phyloP scores from a whole-genome alignment of 2,888 invertebrate species.

The Ochropleura leucogaster region DNA sequence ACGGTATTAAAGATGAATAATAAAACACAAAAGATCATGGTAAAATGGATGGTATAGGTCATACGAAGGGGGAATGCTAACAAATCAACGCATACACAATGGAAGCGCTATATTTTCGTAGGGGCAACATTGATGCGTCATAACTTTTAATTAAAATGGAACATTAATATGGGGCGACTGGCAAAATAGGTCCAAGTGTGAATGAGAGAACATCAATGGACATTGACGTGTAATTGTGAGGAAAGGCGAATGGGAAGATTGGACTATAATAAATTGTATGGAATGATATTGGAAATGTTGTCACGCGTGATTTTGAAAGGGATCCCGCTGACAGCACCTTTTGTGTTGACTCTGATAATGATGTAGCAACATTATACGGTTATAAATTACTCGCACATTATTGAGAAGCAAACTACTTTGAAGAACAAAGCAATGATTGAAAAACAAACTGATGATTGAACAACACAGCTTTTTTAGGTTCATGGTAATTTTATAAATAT shows the following conservation, averaged over 20 bases:
- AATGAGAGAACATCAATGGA: constrained; percentile 74
- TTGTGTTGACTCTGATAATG: constrained; percentile 63
- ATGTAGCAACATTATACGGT: constrained; percentile 55
- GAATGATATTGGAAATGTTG: constrained; percentile 78
- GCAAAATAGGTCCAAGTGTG: constrained; percentile 74
- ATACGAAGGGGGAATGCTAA: constrained; percentile 81
- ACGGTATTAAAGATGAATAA: constrained; percentile 46
- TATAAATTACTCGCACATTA: constrained; percentile 45
- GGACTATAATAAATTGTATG: constrained; percentile 76
- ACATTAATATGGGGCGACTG: constrained; percentile 81
- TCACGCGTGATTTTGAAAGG: constrained; percentile 75
- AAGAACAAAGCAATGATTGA: neutral
- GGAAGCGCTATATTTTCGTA: constrained; percentile 75
- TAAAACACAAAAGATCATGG: constrained; percentile 69
- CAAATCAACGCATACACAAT: constrained; percentile 83
- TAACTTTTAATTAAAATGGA: constrained; percentile 89
- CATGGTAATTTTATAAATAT: neutral
- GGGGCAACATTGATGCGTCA: constrained; percentile 84
- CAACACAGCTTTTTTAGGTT: neutral
- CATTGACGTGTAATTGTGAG: constrained; percentile 85
- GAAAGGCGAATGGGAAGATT: constrained; percentile 73
- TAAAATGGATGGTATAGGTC: constrained; percentile 77
- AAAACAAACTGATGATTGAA: too few species aligned
- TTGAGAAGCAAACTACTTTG: constrained; percentile 37
- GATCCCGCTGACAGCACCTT: constrained; percentile 69